These are phyloP conservation scores for Araneus ventricosus DNA, from an alignment of 1,140 invertebrate genomes.

Conservation along the genomic window DNA sequence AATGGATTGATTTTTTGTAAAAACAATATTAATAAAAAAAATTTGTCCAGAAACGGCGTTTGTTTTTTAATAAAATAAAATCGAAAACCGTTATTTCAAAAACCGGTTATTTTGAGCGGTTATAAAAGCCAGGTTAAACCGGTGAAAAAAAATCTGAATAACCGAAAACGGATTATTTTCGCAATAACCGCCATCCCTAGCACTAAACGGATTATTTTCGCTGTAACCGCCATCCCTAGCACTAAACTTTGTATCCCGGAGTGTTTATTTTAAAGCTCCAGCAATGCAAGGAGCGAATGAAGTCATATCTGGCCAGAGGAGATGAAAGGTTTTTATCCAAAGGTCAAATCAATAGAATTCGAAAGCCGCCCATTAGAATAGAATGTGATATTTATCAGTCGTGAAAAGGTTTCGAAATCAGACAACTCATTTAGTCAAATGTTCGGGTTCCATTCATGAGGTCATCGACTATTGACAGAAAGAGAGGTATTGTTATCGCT, in stretches of 20 bases:
- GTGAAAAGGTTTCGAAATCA: background rate
- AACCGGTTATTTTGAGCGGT: too few species aligned
- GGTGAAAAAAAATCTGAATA: too few species aligned
- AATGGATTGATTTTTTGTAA: too few species aligned
- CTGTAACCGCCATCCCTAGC: too few species aligned
- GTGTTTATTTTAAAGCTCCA: background rate
- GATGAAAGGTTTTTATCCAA: background rate
- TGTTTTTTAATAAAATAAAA: too few species aligned
- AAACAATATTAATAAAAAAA: too few species aligned
- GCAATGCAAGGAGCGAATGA: background rate
- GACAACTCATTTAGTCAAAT: slow-evolving; percentile 16
- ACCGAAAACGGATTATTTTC: too few species aligned
- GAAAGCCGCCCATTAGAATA: background rate
- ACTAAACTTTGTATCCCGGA: background rate
- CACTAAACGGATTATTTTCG: too few species aligned
- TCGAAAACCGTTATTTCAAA: too few species aligned
- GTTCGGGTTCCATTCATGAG: background rate
- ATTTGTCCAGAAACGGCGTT: too few species aligned
- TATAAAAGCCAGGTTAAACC: too few species aligned
- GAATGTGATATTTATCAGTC: background rate
- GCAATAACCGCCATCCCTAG: too few species aligned
- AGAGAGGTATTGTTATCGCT: background rate
- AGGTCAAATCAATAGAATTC: slow-evolving; percentile 12
- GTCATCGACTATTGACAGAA: background rate
- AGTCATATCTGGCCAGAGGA: background rate